phyloP scores from a whole-genome alignment of 2,888 invertebrate genomes.

The Meloe dianella region DNA sequence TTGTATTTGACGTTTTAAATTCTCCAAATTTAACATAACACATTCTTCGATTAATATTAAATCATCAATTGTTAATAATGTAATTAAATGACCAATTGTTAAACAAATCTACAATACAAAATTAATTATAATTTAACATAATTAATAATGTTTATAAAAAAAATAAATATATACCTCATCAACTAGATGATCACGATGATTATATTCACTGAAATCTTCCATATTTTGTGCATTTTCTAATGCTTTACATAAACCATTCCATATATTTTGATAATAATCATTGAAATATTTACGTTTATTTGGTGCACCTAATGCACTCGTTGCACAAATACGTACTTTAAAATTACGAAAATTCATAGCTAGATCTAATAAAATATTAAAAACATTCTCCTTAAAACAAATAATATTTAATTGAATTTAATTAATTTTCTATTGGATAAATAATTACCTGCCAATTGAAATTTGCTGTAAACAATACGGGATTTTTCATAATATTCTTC shows the following conservation, averaged over 20 bases:
- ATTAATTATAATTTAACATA: slow-evolving; percentile 17
- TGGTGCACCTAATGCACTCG: slow-evolving; percentile 74
- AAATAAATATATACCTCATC: slow-evolving; percentile 70
- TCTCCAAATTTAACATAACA: slow-evolving; percentile 60
- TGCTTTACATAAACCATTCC: slow-evolving; percentile 75
- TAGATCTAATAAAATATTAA: slow-evolving; percentile 69
- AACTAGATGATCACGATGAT: slow-evolving; percentile 83
- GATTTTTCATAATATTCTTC: slow-evolving; percentile 77
- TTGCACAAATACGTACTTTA: slow-evolving; percentile 89
- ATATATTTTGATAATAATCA: slow-evolving; percentile 66
- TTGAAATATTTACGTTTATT: slow-evolving; percentile 69
- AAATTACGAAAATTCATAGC: slow-evolving; percentile 80
- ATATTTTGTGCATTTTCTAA: slow-evolving; percentile 80
- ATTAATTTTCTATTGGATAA: neutral
- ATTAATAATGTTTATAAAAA: too few species aligned
- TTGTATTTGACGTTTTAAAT: slow-evolving; percentile 54
- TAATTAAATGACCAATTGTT: slow-evolving; percentile 74
- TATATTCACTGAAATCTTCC: slow-evolving; percentile 83
- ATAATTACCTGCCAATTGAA: slow-evolving; percentile 61
- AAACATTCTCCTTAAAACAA: slow-evolving; percentile 65
- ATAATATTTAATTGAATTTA: too few species aligned
- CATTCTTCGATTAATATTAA: slow-evolving; percentile 63
- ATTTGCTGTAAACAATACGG: slow-evolving; percentile 57
- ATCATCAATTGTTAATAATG: slow-evolving; percentile 66
- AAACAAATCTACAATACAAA: slow-evolving; percentile 70